phyloP scores from a whole-genome alignment of 2,797 vertebrate species.

The Anableps anableps region DNA sequence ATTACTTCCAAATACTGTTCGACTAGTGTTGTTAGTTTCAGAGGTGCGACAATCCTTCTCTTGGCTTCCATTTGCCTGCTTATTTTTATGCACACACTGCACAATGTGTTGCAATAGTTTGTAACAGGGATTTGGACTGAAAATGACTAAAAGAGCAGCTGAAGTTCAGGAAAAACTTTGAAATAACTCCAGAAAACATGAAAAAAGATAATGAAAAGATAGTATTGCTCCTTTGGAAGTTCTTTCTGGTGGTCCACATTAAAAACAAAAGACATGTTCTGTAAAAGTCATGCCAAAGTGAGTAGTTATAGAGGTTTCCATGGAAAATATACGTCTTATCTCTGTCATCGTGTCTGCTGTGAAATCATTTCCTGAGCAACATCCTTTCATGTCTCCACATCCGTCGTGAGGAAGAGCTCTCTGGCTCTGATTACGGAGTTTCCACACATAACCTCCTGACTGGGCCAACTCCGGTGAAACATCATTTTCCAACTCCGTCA shows the following conservation, averaged over 20 bases:
- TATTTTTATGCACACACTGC: background rate
- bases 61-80: background rate
- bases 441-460: background rate
- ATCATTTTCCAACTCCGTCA: background rate
- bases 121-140: background rate
- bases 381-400: background rate
- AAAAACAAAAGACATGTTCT: background rate
- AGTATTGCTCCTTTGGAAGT: background rate
- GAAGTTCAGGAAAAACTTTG: background rate
- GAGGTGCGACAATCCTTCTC: too few species aligned
- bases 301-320: background rate
- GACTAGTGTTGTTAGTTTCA: too few species aligned
- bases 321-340: background rate
- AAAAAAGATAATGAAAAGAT: background rate
- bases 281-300: background rate
- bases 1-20: too few species aligned
- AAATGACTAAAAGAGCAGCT: background rate
- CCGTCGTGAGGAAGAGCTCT: conserved; percentile 5
- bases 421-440: background rate
- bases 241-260: background rate
- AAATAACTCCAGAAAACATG: background rate
- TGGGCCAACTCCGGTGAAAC: background rate
- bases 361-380: conserved; percentile 25
- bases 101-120: background rate
- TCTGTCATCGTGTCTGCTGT: background rate